Evolutionary conservation across 1,140 invertebrate species (phyloP).

Genomic region (Physella acuta): DNA sequence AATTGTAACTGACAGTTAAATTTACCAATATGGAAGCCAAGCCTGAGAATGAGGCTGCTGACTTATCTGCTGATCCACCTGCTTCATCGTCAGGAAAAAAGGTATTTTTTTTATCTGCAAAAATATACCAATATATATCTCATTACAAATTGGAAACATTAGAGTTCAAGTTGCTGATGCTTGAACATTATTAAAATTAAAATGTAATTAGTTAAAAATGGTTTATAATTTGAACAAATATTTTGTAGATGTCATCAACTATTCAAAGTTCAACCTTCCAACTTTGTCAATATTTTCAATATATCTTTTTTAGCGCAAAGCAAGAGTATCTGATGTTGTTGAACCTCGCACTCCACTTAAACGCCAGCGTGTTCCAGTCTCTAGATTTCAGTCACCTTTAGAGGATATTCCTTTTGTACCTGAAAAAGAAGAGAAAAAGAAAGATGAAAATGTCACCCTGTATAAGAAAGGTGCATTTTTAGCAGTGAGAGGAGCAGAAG

Average conservation of each 20-base stretch:
- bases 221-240: too few species aligned
- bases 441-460: constrained; percentile 76
- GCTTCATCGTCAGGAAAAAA: constrained; percentile 7
- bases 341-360: constrained; percentile 51
- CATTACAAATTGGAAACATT: too few species aligned
- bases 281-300: too few species aligned
- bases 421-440: constrained; percentile 56
- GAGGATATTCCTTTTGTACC: constrained; percentile 35
- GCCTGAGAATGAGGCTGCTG: not conserved
- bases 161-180: too few species aligned
- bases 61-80: not conserved
- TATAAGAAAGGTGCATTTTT: constrained; percentile 71
- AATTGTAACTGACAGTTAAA: too few species aligned
- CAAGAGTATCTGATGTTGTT: constrained; percentile 32
- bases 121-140: too few species aligned
- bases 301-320: constrained; percentile 20
- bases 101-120: too few species aligned
- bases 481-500: constrained; percentile 78
- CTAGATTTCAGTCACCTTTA: constrained; percentile 52
- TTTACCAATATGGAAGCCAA: constrained; percentile 18
- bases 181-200: too few species aligned
- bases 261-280: too few species aligned
- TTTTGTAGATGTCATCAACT: too few species aligned
- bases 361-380: constrained; percentile 48
- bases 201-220: too few species aligned